Conservation (phyloP, 2,888 invertebrate species). For the Gonocerus acuteangulatus region DNA sequence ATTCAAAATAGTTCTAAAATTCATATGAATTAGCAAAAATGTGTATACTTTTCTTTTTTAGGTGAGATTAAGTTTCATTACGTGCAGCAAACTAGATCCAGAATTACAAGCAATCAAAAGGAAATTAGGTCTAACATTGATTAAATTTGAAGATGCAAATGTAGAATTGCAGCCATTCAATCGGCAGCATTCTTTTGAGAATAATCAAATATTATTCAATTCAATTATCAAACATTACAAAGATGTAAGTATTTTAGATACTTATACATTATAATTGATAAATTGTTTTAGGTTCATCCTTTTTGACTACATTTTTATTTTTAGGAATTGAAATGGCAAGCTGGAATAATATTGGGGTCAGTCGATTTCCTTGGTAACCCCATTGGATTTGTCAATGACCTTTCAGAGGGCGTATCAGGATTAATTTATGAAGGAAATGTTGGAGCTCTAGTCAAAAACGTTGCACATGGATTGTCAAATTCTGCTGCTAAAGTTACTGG, state of each 20-base stretch:
- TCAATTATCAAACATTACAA: slow-evolving; percentile 80
- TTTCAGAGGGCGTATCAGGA: slow-evolving; percentile 89
- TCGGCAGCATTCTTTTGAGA: slow-evolving; percentile 84
- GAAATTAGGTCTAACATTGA: slow-evolving; percentile 75
- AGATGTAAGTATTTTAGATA: slow-evolving; percentile 48
- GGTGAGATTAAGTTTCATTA: slow-evolving; percentile 83
- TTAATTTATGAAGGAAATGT: slow-evolving; percentile 89
- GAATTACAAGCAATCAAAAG: slow-evolving; percentile 75
- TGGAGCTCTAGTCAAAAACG: slow-evolving; percentile 83
- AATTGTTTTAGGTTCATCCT: not conserved
- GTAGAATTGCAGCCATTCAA: slow-evolving; percentile 86
- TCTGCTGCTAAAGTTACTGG: slow-evolving; percentile 90
- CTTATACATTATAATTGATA: not conserved
- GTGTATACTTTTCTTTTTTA: slow-evolving; percentile 42
- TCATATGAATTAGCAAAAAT: too few species aligned
- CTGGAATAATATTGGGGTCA: slow-evolving; percentile 88
- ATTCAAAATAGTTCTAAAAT: too few species aligned
- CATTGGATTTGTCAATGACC: slow-evolving; percentile 87
- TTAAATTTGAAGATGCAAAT: slow-evolving; percentile 93
- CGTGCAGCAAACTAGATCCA: slow-evolving; percentile 70
- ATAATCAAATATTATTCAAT: slow-evolving; percentile 70
- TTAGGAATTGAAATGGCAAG: slow-evolving; percentile 87
- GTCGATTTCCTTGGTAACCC: slow-evolving; percentile 98
- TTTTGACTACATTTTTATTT: slow-evolving; percentile 1
- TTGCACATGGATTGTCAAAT: slow-evolving; percentile 94